Evolutionary conservation across 2,113 vertebrate species (phyloP), one percentile per base, ranked within the genome.

Genomic region (Labeo catla): DNA sequence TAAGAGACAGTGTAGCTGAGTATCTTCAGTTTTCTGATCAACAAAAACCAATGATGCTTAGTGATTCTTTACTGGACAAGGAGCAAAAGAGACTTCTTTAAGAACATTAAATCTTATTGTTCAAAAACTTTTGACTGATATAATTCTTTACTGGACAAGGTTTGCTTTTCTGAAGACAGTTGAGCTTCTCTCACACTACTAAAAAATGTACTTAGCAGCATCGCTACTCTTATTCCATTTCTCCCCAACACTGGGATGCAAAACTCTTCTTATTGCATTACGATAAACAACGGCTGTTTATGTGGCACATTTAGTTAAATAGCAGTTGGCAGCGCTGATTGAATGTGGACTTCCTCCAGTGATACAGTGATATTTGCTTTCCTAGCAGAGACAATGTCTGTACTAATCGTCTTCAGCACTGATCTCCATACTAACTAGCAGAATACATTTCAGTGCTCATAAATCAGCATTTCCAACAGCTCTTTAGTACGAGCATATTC

Each of bases 351-450:
- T 66, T 83, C 70, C 82, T 84, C 84, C 87, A 83, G 84, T 88
- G 84, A 88, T 83, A 81, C 86, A 61, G 81, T 77, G 76, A 68
- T 85, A 84, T 79, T 68, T 83, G 74, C 76, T 85, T 89, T 84
- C 80, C 85, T 85, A 82, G 86, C 76, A 86, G 83, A 83, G 78
- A 87, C 82, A 85, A 72, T 81, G 86, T 84, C 72, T 47, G 70
- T 79, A 84, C 72, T 78, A 84, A 86, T 81, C 85, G 76, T 81
- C 88, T 82, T 45, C 89, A 77, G 87, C 89, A 84, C 89, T 90
- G 89, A 91, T 87, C 86, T 90, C 89, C 85, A 86, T 88, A 86
- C 88, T 90, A 86, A 90, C 83, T 82, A 88, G 86, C 85, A 76
- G 79, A 82, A 90, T 68, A 84, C 83, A 88, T 89, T 86, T 88